phyloP scores from a whole-genome alignment of 1,140 invertebrate species.

The Drosophila watanabei region DNA sequence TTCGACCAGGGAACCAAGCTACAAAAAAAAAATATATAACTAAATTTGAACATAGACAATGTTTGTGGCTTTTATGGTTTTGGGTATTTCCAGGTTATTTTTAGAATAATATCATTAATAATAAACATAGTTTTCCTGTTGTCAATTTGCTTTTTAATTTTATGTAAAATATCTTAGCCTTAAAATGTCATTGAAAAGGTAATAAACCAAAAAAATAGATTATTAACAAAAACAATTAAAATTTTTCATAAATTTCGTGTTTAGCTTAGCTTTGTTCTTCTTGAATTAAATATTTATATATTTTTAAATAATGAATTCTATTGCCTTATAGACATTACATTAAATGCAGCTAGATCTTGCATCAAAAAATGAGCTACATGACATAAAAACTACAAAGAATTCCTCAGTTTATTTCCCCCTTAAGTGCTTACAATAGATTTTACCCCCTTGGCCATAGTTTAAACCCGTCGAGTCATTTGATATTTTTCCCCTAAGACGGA shows the following conservation, averaged over 20 bases:
- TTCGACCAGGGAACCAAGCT: constrained; percentile 5
- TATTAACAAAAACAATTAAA: not conserved
- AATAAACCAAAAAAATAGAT: no score
- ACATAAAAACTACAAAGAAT: constrained; percentile 1
- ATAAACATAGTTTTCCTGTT: not conserved
- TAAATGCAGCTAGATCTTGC: not conserved
- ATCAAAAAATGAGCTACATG: not conserved
- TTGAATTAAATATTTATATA: not conserved
- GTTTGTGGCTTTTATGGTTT: not conserved
- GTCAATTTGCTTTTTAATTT: not conserved
- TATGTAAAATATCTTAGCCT: not conserved
- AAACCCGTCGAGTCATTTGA: constrained; percentile 37
- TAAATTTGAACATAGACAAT: not conserved
- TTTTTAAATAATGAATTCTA: not conserved
- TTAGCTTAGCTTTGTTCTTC: not conserved
- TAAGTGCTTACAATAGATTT: constrained; percentile 17
- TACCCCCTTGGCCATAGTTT: constrained; percentile 1
- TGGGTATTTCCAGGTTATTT: not conserved
- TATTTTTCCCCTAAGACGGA: constrained; percentile 23
- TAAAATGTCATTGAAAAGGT: not conserved
- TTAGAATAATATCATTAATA: not conserved
- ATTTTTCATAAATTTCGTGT: not conserved
- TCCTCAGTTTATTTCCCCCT: constrained; percentile 1
- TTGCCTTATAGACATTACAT: not conserved
- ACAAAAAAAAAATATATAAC: not conserved